Conservation (phyloP, 2,888 invertebrate genomes). For the Apamea anceps region DNA sequence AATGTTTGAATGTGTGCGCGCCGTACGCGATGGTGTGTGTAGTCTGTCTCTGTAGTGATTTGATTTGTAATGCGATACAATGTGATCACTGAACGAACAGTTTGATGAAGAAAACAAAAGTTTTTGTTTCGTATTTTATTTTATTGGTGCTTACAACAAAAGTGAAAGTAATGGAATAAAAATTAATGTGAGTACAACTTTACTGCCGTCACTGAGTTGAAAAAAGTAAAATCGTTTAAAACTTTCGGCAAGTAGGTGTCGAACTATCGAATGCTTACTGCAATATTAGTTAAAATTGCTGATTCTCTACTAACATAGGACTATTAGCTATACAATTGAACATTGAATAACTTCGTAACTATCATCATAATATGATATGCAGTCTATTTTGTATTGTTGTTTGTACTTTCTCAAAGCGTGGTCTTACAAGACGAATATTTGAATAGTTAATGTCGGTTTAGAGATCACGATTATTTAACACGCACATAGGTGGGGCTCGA, state of each 20-base stretch:
- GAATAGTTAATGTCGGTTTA: constrained; percentile 69
- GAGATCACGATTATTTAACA: constrained; percentile 58
- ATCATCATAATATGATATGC: neutral
- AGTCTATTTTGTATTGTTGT: constrained; percentile 10
- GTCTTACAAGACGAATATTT: constrained; percentile 56
- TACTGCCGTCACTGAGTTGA: neutral
- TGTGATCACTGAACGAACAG: no score
- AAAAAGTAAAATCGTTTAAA: constrained; percentile 40
- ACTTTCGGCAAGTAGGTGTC: constrained; percentile 31
- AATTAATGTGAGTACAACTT: constrained; percentile 23
- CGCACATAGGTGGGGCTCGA: constrained; percentile 14
- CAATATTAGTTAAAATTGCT: neutral
- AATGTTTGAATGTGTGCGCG: no score
- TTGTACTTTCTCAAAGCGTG: constrained; percentile 47
- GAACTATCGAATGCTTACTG: constrained; percentile 11
- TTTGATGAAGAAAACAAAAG: constrained; percentile 47
- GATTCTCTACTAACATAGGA: neutral
- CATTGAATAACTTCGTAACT: neutral
- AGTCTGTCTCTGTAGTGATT: no score
- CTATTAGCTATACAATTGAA: neutral
- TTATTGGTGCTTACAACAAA: constrained; percentile 1
- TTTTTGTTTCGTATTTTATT: constrained; percentile 30
- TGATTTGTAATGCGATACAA: no score
- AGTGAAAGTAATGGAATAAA: constrained; percentile 55
- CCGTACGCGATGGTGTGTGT: no score